Evolutionary conservation across 2,888 invertebrate genomes (phyloP), one percentile per base, ranked within the genome.

Genomic region (Carpatolechia fugitivella): DNA sequence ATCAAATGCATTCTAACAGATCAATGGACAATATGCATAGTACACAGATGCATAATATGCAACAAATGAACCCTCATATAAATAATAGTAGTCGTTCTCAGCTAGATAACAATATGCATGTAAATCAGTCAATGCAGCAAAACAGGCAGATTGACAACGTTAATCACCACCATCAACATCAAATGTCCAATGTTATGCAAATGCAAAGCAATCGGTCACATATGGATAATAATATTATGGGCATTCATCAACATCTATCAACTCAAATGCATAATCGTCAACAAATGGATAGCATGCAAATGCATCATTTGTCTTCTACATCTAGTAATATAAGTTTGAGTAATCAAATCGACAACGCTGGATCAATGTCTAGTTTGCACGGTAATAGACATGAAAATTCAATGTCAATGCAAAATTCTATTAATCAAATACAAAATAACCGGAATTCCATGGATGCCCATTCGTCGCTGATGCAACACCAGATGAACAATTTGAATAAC

Each of bases 231-330:
- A 85, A 83, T 56, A 66, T 87, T 61, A 82, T 89, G 80, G 72
- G 76, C 46, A 84, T 90, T 78, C 90, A 91, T 64, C 85, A 84
- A 62, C 88, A 89, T 70, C 73, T 81, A 31, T 74, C 85, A 1
- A 85, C 84, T 62, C 87, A 88, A 76, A 84, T 89, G 74, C 90
- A 90, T 62, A 85, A 82, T 59, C 77, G 88, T 59, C 87, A 85
- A 61, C 81, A 83, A 56, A 74, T 88, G 60, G 90, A 88, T 54
- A 79, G 65, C 56, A 82, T 88, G 76, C 86, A 88, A 59, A 85
- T 89, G 82, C 90, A 89, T 69, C 90, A 90, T 64, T 84, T 89
- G 79, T 63, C 83, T 10, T 79, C 76, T 56, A 86, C 76, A 67
- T 65, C 74, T 46, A 63, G 77, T 20, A 82, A 77, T 63, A 82